phyloP scores from a whole-genome alignment of 2,797 vertebrate genomes.

The Gymnopithys bicolor region DNA sequence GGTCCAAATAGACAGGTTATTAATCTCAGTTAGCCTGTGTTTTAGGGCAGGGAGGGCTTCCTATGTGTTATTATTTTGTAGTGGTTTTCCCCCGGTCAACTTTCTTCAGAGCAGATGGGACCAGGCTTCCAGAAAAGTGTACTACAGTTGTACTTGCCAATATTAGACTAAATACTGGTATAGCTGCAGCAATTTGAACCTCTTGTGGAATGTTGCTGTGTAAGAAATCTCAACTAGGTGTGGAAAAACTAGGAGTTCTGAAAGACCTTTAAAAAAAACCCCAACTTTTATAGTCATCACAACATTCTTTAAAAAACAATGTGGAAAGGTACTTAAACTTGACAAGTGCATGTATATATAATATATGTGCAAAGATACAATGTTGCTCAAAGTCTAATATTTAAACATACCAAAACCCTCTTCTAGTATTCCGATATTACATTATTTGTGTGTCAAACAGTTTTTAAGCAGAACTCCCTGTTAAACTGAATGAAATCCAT shows the following conservation, averaged over 20 bases:
- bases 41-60: neutral
- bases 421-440: neutral
- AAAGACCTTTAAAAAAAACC: neutral
- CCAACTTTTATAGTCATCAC: neutral
- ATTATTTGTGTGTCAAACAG: neutral
- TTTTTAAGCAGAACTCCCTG: neutral
- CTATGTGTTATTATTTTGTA: neutral
- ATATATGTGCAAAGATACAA: neutral
- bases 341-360: too few relatives aligned
- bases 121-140: neutral
- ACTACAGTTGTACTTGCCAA: neutral
- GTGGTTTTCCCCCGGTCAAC: rapidly evolving
- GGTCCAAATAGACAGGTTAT: neutral
- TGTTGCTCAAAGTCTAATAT: neutral
- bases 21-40: neutral
- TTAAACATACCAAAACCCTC: neutral
- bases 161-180: neutral
- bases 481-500: neutral
- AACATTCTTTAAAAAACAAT: neutral
- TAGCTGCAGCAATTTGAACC: neutral
- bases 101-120: neutral
- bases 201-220: neutral
- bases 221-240: neutral
- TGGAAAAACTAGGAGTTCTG: neutral
- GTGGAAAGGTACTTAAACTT: neutral